phyloP scores from a whole-genome alignment of 2,797 vertebrate genomes.

The Nyctalus aviator region DNA sequence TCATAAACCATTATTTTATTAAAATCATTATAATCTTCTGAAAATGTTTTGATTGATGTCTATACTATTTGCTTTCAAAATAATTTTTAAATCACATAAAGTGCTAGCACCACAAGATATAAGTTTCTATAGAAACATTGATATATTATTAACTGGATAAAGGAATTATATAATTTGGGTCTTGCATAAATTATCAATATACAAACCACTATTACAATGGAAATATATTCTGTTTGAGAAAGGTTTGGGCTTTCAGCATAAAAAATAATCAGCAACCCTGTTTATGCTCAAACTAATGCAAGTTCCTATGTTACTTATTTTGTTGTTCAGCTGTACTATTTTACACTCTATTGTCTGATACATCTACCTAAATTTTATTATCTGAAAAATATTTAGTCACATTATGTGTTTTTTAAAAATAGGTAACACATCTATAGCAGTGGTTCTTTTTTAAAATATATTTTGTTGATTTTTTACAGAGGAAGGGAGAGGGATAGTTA shows the following conservation, averaged over 20 bases:
- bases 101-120: constrained; percentile 46
- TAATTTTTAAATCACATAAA: not conserved
- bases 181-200: constrained; percentile 79
- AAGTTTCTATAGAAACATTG: constrained; percentile 76
- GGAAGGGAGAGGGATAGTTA: no score
- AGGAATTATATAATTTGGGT: constrained; percentile 68
- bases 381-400: constrained; percentile 29
- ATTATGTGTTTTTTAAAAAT: constrained; percentile 34
- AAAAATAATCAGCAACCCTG: not conserved
- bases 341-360: not conserved
- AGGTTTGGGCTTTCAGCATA: constrained; percentile 16
- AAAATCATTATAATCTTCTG: constrained; percentile 22
- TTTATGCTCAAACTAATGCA: constrained; percentile 17
- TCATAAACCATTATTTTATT: not conserved
- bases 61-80: not conserved
- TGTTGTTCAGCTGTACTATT: not conserved
- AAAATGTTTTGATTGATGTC: not conserved
- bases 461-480: no score
- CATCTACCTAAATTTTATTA: constrained; percentile 54
- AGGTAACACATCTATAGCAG: no score
- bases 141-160: constrained; percentile 76
- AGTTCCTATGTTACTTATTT: not conserved
- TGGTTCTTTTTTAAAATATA: no score
- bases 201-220: constrained; percentile 65
- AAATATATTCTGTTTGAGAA: constrained; percentile 66